Conservation (phyloP, 1,140 invertebrate genomes). For the Dendrolimus kikuchii region DNA sequence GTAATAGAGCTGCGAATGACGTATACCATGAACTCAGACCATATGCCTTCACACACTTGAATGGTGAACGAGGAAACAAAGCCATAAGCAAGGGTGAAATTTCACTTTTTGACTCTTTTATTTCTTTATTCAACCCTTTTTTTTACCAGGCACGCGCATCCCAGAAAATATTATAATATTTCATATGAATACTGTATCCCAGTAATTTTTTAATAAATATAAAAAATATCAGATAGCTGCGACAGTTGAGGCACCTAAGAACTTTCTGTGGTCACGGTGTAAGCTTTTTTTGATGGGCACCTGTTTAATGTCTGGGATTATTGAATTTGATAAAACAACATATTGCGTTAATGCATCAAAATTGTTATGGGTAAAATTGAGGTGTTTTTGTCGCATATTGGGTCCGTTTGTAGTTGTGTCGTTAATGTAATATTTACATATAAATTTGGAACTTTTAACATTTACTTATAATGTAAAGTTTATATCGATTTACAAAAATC, state of each 20-base stretch:
- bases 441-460: too few species aligned
- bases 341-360: constrained; percentile 26
- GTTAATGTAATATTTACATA: too few species aligned
- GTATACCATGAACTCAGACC: constrained; percentile 13
- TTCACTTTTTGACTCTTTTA: constrained; percentile 30
- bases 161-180: constrained; percentile 29
- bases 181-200: constrained; percentile 23
- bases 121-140: constrained; percentile 37
- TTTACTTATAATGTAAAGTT: too few species aligned
- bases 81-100: not conserved
- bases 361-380: not conserved
- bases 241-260: constrained; percentile 50
- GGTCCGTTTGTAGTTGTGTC: too few species aligned
- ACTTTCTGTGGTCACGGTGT: constrained; percentile 36
- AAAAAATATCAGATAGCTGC: constrained; percentile 50
- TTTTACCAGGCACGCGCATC: constrained; percentile 19
- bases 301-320: constrained; percentile 42
- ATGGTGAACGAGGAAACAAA: constrained; percentile 6
- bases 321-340: constrained; percentile 45
- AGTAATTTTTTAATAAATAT: constrained; percentile 27
- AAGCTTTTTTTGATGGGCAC: constrained; percentile 38
- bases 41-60: constrained; percentile 13
- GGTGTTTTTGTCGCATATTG: not conserved
- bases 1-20: constrained; percentile 34
- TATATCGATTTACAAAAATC: too few species aligned